Percentiles rank a stretch among this genome's conserved stretches.
Evolutionary conservation across 2,888 invertebrate genomes (phyloP).

Genomic region (Drosophila kambysellisi): DNA sequence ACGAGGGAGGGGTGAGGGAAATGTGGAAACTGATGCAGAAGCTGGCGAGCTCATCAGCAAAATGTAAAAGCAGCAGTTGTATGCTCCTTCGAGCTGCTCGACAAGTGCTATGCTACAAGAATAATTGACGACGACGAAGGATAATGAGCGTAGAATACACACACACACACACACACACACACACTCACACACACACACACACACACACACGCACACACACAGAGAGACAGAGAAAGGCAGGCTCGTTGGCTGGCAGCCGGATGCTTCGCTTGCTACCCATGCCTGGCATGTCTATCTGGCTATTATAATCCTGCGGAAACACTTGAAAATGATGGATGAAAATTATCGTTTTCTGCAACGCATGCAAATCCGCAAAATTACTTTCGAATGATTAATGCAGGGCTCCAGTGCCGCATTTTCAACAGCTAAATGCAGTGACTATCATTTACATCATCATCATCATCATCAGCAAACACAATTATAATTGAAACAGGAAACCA

Average conservation of each 20-base stretch:
- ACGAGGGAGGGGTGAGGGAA: not conserved
- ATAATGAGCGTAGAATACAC: conserved; percentile 65
- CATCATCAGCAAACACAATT: conserved; percentile 18
- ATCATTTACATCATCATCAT: conserved; percentile 31
- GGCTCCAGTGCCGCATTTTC: conserved; percentile 47
- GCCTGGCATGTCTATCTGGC: conserved; percentile 39
- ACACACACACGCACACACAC: conserved; percentile 23
- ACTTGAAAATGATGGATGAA: conserved; percentile 80
- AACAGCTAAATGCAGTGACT: conserved; percentile 42
- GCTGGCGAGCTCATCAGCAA: conserved; percentile 70
- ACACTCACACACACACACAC: conserved; percentile 22
- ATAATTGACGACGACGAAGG: conserved; percentile 78
- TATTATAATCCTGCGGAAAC: conserved; percentile 80
- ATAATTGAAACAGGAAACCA: conserved; percentile 22
- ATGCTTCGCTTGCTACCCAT: conserved; percentile 28
- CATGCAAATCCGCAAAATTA: conserved; percentile 80
- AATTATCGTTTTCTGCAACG: conserved; percentile 81
- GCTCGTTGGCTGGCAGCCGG: conserved; percentile 8
- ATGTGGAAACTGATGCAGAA: conserved; percentile 2
- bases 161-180: conserved; percentile 17
- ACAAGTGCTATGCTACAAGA: conserved; percentile 68
- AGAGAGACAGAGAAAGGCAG: conserved; percentile 3
- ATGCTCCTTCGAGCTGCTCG: conserved; percentile 39
- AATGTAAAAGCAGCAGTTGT: conserved; percentile 62
- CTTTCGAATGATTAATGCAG: conserved; percentile 78